Evolutionary conservation across 1,140 invertebrate species (phyloP).

Genomic region (Tetramorium parvispinum): DNA sequence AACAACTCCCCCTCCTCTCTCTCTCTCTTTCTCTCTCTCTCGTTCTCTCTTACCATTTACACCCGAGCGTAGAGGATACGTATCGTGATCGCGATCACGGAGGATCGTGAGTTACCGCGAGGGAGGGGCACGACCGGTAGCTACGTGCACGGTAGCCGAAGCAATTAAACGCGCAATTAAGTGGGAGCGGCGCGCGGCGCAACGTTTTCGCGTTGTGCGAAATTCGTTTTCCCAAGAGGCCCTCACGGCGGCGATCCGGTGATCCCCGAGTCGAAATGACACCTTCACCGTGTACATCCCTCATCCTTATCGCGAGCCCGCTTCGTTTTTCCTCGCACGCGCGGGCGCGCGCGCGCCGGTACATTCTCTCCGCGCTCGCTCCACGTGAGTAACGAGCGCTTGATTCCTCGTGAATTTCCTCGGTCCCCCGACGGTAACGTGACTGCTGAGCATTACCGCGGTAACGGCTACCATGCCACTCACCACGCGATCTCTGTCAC

Average conservation of each 20-base stretch:
- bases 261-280: not conserved
- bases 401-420: slow-evolving; percentile 55
- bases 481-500: slow-evolving; percentile 79
- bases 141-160: slow-evolving; percentile 44
- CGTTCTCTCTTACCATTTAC: slow-evolving; percentile 19
- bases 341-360: not conserved
- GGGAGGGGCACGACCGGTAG: slow-evolving; percentile 42
- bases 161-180: slow-evolving; percentile 61
- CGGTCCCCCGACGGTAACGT: slow-evolving; percentile 65
- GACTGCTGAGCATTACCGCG: slow-evolving; percentile 74
- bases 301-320: slow-evolving; percentile 1
- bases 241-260: not conserved
- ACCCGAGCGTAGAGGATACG: slow-evolving; percentile 20
- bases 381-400: slow-evolving; percentile 38
- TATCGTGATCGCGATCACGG: slow-evolving; percentile 46
- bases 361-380: not conserved
- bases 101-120: slow-evolving; percentile 51
- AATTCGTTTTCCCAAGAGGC: slow-evolving; percentile 7
- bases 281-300: not conserved
- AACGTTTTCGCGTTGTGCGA: not conserved
- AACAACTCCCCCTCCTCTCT: not conserved
- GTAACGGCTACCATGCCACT: slow-evolving; percentile 57
- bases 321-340: not conserved
- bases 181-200: not conserved
- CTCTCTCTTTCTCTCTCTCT: no score